Conservation (phyloP, 2,797 vertebrate genomes). For the Phrynocephalus vlangalii region DNA sequence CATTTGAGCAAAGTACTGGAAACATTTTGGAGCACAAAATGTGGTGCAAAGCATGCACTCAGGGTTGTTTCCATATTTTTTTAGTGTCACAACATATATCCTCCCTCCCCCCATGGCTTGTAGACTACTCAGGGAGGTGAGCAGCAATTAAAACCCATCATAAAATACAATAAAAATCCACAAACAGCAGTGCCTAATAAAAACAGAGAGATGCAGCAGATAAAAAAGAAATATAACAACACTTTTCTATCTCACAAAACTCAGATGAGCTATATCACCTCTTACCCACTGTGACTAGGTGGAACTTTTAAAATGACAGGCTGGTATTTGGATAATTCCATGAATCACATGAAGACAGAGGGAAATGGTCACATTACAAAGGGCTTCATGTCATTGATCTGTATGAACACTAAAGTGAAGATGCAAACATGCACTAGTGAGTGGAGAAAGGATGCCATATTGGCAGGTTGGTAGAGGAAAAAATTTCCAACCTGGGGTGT, state of each 20-base stretch:
- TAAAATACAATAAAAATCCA: not conserved
- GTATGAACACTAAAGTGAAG: no score
- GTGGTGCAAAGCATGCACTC: not conserved
- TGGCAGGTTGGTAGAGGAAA: no score
- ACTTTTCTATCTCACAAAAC: not conserved
- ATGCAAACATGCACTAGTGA: no score
- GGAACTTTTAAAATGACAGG: no score
- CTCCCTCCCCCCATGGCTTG: not conserved
- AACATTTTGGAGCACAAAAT: not conserved
- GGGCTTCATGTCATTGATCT: no score
- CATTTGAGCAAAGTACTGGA: not conserved
- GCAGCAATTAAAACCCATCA: not conserved
- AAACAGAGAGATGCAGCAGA: not conserved
- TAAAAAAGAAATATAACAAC: not conserved
- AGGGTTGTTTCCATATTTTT: not conserved
- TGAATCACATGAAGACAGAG: no score
- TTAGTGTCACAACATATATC: not conserved
- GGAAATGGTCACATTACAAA: no score
- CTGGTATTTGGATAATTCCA: no score
- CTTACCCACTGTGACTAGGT: no score
- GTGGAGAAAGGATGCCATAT: no score
- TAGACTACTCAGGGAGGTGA: not conserved
- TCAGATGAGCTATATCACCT: not conserved
- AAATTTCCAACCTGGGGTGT: no score
- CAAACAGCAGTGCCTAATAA: not conserved